Evolutionary conservation across 2,888 invertebrate genomes (phyloP).

Genomic region (Steinernema scapterisci): DNA sequence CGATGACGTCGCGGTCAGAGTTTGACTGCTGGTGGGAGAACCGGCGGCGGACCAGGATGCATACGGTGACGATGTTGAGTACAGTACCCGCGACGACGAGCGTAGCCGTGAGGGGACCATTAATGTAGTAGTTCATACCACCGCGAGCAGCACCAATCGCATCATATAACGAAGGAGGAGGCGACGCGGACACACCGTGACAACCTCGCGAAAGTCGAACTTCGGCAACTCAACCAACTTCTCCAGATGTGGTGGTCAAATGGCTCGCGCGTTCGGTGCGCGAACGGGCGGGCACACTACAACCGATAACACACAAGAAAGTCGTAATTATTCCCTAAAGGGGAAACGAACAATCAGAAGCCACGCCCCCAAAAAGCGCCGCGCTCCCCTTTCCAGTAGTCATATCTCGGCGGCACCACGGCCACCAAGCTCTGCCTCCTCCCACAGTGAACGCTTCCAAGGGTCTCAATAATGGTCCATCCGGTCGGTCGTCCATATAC

Average conservation of each 20-base stretch:
- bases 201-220: background rate
- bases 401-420: constrained; percentile 8
- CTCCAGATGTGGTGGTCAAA: constrained; percentile 4
- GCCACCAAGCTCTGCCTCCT: background rate
- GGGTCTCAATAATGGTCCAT: background rate
- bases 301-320: constrained; percentile 24
- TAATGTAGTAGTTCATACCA: constrained; percentile 27
- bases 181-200: background rate
- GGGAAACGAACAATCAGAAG: constrained; percentile 29
- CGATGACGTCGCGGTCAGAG: background rate
- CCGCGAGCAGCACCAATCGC: background rate
- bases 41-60: background rate
- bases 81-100: constrained; percentile 23
- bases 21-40: background rate
- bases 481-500: background rate
- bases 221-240: too few relatives aligned
- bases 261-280: constrained; percentile 7
- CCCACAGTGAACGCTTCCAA: background rate
- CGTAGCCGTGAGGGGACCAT: constrained; percentile 12
- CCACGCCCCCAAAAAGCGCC: constrained; percentile 12
- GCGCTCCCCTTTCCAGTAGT: constrained; percentile 14
- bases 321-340: constrained; percentile 31
- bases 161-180: background rate
- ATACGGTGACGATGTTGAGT: constrained; percentile 18
- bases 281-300: constrained; percentile 27